Percentiles rank a stretch among this genome's conserved stretches.
Evolutionary conservation across 2,797 vertebrate species (phyloP).

Genomic region (Chelidonichthys spinosus): DNA sequence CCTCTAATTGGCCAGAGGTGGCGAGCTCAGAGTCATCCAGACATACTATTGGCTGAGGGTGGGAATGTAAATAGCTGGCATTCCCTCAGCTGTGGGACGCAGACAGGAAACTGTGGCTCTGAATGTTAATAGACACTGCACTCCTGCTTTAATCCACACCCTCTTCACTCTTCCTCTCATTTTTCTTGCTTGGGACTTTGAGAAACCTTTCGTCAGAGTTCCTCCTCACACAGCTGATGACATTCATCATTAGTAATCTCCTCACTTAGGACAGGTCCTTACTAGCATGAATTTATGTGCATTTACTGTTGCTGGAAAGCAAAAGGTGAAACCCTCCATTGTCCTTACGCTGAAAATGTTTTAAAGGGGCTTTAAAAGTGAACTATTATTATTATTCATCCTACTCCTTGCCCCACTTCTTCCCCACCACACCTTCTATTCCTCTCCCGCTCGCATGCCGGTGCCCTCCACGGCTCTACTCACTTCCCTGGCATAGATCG

Average conservation of each 20-base stretch:
- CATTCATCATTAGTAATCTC: neutral
- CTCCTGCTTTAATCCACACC: conserved; percentile 67
- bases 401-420: neutral
- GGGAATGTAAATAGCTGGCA: conserved; percentile 77
- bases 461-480: conserved; percentile 16
- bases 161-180: conserved; percentile 31
- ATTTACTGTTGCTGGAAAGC: too few species aligned
- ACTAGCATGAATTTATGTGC: too few species aligned
- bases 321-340: neutral
- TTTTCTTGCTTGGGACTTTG: neutral
- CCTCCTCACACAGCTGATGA: neutral
- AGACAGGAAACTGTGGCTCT: conserved; percentile 78
- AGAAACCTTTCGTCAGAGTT: neutral
- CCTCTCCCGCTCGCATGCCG: conserved; percentile 11
- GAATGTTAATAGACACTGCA: conserved; percentile 69
- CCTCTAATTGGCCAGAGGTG: conserved; percentile 64
- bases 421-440: neutral
- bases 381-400: neutral
- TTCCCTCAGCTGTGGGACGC: conserved; percentile 72
- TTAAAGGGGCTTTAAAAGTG: neutral
- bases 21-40: conserved; percentile 47
- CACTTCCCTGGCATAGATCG: conserved; percentile 28
- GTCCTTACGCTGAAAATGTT: neutral
- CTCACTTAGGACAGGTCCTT: neutral
- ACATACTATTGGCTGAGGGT: conserved; percentile 56